Conservation (phyloP, 2,888 invertebrate genomes). For the Cerceris rybyensis region DNA sequence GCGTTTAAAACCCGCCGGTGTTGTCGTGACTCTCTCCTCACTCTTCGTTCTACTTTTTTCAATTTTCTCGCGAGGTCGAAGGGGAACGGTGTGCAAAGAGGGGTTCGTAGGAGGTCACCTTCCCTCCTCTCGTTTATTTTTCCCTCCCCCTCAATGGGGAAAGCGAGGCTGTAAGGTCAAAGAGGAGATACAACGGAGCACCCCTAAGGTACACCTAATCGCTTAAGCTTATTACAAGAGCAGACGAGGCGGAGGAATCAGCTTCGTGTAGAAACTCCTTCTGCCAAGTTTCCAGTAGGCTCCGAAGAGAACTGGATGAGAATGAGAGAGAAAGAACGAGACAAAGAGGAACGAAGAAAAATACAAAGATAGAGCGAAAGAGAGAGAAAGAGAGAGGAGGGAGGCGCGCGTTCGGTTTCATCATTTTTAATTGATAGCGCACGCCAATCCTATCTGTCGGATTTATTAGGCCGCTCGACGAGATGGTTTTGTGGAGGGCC, state of each 20-base stretch:
- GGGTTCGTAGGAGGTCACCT: conserved; percentile 14
- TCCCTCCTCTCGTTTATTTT: conserved; percentile 58
- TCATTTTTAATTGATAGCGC: conserved; percentile 80
- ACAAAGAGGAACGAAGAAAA: not conserved
- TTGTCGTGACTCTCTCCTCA: conserved; percentile 36
- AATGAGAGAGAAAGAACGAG: too few relatives aligned
- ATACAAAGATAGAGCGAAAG: not conserved
- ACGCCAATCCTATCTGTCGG: conserved; percentile 77
- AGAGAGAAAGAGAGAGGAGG: not conserved
- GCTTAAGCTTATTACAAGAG: conserved; percentile 78
- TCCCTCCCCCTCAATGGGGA: conserved; percentile 15
- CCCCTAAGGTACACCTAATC: conserved; percentile 73
- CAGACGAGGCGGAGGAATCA: conserved; percentile 64
- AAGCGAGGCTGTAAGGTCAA: conserved; percentile 23
- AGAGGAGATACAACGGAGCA: conserved; percentile 39
- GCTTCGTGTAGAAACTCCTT: conserved; percentile 14
- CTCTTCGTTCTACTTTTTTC: conserved; percentile 58
- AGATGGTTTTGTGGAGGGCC: conserved; percentile 62
- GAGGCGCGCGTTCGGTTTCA: conserved; percentile 70
- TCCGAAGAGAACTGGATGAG: too few relatives aligned
- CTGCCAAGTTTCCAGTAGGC: not conserved
- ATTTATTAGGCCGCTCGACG: conserved; percentile 75
- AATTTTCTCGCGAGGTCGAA: conserved; percentile 62
- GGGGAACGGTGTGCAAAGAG: too few relatives aligned
- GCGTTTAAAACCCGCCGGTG: conserved; percentile 72